Percentiles rank a stretch among this genome's conserved stretches.
These are phyloP conservation scores for Stegostoma tigrinum DNA, from an alignment of 2,113 vertebrate species.

Conservation along the genomic window DNA sequence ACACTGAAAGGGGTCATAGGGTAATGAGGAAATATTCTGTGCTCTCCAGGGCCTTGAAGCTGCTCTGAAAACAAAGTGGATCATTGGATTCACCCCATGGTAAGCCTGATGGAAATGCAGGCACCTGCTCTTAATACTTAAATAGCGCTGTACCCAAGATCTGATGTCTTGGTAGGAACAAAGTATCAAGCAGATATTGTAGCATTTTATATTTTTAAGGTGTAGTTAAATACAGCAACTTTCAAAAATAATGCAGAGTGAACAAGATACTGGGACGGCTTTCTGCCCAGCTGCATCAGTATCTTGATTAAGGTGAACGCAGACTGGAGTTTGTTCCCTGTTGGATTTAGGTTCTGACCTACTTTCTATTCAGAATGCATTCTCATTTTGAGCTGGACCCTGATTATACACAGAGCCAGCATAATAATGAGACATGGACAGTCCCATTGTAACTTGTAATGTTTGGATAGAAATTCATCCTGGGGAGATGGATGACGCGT, in stretches of 20 bases:
- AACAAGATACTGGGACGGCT: not conserved
- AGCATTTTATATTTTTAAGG: not conserved
- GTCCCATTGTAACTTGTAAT: not conserved
- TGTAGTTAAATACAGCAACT: not conserved
- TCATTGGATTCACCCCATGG: not conserved
- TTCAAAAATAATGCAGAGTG: not conserved
- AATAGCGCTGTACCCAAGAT: not conserved
- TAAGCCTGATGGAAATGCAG: not conserved
- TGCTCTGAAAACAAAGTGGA: not conserved
- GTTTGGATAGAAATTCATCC: not conserved
- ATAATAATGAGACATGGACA: not conserved
- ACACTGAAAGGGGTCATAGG: too few relatives aligned
- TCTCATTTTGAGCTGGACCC: conserved; percentile 1
- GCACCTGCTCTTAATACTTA: not conserved
- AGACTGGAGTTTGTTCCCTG: not conserved
- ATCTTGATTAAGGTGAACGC: not conserved
- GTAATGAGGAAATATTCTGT: too few relatives aligned
- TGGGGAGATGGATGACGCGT: not conserved
- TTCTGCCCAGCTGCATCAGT: not conserved
- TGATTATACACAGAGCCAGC: not conserved
- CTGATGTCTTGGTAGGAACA: not conserved
- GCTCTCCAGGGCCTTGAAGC: not conserved
- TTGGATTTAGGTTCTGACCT: not conserved
- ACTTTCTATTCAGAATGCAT: not conserved
- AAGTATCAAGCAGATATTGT: not conserved